phyloP scores from a whole-genome alignment of 30 jellyfish, hydroid and myxozoan species.

The Phacellophora camtschatica region DNA sequence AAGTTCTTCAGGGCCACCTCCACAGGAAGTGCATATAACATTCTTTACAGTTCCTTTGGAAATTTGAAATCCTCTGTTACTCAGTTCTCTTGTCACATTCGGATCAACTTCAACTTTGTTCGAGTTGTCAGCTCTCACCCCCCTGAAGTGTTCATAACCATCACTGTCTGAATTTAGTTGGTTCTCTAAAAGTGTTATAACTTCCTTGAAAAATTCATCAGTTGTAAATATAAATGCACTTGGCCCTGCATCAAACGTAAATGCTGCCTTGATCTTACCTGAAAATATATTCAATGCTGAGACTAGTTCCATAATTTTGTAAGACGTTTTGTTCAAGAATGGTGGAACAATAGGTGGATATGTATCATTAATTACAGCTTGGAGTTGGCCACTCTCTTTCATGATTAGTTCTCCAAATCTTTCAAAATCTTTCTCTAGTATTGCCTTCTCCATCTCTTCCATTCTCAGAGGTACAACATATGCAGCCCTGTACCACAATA shows the following conservation, averaged over 20 bases:
- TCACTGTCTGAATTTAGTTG: conserved; percentile 33
- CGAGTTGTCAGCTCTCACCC: neutral
- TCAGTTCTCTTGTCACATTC: conserved; percentile 7
- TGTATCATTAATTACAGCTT: conserved; percentile 91
- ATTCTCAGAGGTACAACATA: conserved; percentile 66
- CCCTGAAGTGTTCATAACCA: conserved; percentile 35
- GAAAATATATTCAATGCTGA: conserved; percentile 56
- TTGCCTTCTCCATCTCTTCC: conserved; percentile 82
- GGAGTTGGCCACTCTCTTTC: conserved; percentile 96
- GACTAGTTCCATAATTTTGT: conserved; percentile 68
- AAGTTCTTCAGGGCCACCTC: conserved; percentile 68
- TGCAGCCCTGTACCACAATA: conserved; percentile 73
- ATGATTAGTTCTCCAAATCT: conserved; percentile 83
- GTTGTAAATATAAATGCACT: conserved; percentile 87
- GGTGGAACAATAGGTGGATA: conserved; percentile 88
- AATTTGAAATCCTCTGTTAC: conserved; percentile 1
- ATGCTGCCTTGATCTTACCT: conserved; percentile 82
- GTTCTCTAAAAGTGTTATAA: conserved; percentile 1
- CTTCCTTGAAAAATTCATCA: conserved; percentile 48
- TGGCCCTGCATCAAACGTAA: conserved; percentile 98
- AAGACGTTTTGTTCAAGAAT: conserved; percentile 77
- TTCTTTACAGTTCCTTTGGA: conserved; percentile 18
- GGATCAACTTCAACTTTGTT: neutral
- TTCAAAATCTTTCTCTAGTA: conserved; percentile 55
- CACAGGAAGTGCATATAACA: conserved; percentile 37